Conservation (phyloP, 2,888 invertebrate species). For the Plusia festucae region DNA sequence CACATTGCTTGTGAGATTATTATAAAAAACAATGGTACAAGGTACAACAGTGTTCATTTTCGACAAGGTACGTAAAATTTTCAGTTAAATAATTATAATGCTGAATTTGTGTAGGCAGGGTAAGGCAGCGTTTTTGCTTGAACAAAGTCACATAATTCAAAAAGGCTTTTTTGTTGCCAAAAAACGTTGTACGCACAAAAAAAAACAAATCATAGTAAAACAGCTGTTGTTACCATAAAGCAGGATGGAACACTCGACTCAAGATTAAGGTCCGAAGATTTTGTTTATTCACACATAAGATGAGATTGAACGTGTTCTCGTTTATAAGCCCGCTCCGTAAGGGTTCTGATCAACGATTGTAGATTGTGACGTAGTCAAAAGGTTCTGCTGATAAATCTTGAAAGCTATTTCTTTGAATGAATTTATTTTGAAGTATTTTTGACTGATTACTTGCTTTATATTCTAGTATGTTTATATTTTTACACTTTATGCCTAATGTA, state of each 20-base stretch:
- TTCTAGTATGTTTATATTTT: neutral
- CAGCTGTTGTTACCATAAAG: conserved; percentile 38
- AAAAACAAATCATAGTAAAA: conserved; percentile 57
- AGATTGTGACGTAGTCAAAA: neutral
- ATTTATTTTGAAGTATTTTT: neutral
- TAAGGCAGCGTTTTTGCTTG: no score
- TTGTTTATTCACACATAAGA: conserved; percentile 54
- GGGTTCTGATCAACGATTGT: conserved; percentile 20
- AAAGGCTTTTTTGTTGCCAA: no score
- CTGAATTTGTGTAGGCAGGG: no score
- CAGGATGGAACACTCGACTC: conserved; percentile 23
- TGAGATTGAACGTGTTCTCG: conserved; percentile 46
- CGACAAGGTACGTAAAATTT: no score
- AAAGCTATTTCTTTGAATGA: neutral
- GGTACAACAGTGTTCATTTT: no score
- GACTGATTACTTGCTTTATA: neutral
- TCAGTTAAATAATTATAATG: no score
- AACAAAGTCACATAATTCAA: neutral
- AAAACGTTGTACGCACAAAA: neutral
- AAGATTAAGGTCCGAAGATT: conserved; percentile 30
- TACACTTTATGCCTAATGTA: no score
- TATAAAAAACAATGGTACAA: no score
- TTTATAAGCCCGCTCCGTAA: conserved; percentile 35
- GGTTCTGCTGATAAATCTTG: neutral
- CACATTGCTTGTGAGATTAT: no score